Evolutionary conservation across 1,140 invertebrate species (phyloP).

Genomic region (Pachypsylla venusta): DNA sequence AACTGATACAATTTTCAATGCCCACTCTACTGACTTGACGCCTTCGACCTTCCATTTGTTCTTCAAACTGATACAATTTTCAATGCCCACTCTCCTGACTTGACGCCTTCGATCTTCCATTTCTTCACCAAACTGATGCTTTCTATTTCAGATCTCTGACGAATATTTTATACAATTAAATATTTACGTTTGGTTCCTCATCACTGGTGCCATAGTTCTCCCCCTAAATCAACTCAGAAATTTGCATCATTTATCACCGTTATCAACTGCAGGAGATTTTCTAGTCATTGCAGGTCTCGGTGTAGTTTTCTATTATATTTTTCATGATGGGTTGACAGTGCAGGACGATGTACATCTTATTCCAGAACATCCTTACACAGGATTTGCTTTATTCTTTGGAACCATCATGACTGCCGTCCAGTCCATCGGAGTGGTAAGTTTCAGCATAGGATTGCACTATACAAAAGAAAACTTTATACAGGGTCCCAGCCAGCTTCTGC

Average conservation of each 20-base stretch:
- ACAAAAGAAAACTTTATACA: too few relatives aligned
- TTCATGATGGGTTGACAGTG: conserved; percentile 39
- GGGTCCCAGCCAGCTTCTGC: too few relatives aligned
- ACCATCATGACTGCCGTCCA: conserved; percentile 48
- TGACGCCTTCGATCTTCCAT: too few relatives aligned
- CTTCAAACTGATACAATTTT: too few relatives aligned
- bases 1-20: too few relatives aligned
- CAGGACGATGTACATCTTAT: conserved; percentile 31
- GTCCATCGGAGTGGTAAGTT: conserved; percentile 47
- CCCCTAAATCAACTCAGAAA: conserved; percentile 37
- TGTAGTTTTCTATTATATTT: conserved; percentile 52
- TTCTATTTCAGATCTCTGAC: conserved; percentile 1
- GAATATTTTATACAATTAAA: neutral
- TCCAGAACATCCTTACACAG: conserved; percentile 24
- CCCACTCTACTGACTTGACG: too few relatives aligned
- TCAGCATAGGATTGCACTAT: too few relatives aligned
- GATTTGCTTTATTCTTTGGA: conserved; percentile 46
- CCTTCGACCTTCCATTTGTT: too few relatives aligned
- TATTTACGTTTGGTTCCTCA: neutral
- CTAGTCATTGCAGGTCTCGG: conserved; percentile 44
- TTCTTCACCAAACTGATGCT: too few relatives aligned
- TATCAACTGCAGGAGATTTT: conserved; percentile 56
- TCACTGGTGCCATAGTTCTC: neutral
- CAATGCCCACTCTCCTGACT: too few relatives aligned
- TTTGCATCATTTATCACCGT: conserved; percentile 54